Conservation (phyloP, 2,888 invertebrate species). For the Trichacis sp. region DNA sequence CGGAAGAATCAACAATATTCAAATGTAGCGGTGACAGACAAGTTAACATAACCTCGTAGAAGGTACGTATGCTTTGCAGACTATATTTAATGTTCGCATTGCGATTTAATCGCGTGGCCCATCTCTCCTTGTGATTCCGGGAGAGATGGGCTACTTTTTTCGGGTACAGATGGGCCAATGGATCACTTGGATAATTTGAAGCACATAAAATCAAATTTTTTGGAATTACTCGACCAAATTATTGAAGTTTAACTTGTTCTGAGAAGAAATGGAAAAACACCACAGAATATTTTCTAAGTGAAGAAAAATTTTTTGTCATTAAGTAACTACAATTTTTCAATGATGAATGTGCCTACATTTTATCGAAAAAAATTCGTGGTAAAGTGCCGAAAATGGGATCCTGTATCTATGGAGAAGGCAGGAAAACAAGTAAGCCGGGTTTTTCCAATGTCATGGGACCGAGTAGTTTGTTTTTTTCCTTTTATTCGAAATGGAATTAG, state of each 20-base stretch:
- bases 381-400: too few species aligned
- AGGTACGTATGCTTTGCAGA: background rate
- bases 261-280: background rate
- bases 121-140: background rate
- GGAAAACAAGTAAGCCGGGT: too few species aligned
- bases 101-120: background rate
- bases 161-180: background rate
- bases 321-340: too few species aligned
- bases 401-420: too few species aligned
- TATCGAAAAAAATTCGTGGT: too few species aligned
- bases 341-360: too few species aligned
- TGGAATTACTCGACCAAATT: background rate
- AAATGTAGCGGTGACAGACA: background rate
- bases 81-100: background rate
- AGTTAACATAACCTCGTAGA: background rate
- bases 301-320: too few species aligned
- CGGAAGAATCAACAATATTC: background rate
- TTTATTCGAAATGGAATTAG: background rate
- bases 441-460: background rate
- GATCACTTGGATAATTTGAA: background rate
- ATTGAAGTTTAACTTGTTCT: background rate
- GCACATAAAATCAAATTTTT: background rate
- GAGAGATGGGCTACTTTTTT: constrained; percentile 1
- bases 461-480: background rate
- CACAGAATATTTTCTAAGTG: background rate